Percentiles rank a stretch among this genome's conserved stretches.
phyloP scores from a whole-genome alignment of 2,797 vertebrate species.

The Octomys mimax region DNA sequence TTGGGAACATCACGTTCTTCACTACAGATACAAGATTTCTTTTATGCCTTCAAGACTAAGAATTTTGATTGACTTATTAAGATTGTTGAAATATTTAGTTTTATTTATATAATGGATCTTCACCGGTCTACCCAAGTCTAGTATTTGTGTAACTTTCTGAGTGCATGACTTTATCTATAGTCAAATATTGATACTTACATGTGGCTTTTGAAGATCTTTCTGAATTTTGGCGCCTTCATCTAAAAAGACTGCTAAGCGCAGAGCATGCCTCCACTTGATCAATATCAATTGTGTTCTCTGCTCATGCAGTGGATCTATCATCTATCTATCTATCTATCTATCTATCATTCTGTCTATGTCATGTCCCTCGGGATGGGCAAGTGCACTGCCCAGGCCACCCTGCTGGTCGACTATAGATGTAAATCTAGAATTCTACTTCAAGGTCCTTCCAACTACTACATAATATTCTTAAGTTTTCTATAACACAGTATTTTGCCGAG shows the following conservation, averaged over 20 bases:
- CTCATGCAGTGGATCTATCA: not conserved
- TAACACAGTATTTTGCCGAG: not conserved
- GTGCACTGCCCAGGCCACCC: not conserved
- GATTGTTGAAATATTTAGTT: not conserved
- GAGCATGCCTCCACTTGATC: not conserved
- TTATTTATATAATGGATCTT: not conserved
- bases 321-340: no score
- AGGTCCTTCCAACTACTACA: not conserved
- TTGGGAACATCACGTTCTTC: not conserved
- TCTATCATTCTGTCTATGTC: no score
- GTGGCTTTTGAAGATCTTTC: constrained; percentile 27
- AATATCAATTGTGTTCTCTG: not conserved
- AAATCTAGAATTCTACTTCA: not conserved
- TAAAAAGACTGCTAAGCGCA: not conserved
- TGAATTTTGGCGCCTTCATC: not conserved
- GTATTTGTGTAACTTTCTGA: constrained; percentile 28
- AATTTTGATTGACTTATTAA: not conserved
- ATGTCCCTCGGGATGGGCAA: not conserved
- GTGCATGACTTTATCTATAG: not conserved
- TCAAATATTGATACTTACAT: not conserved
- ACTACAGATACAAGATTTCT: not conserved
- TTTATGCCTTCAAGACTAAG: not conserved
- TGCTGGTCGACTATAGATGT: not conserved
- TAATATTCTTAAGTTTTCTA: not conserved
- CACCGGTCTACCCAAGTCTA: not conserved